Conservation (phyloP, 1,140 invertebrate species). For the Triops cancriformis region DNA sequence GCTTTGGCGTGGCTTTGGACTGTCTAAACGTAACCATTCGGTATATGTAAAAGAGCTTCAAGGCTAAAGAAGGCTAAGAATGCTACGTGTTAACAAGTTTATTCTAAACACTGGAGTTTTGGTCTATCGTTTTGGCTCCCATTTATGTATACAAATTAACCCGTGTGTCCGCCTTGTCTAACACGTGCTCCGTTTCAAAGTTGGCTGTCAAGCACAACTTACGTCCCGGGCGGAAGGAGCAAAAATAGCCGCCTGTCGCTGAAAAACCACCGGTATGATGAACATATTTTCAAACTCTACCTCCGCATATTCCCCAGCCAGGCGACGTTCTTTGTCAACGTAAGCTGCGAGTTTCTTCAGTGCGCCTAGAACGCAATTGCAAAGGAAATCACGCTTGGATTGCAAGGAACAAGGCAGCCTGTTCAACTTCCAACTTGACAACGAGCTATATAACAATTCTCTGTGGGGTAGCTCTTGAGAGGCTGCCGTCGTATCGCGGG, state of each 20-base stretch:
- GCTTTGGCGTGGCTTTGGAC: not conserved
- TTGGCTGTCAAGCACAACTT: not conserved
- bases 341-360: not conserved
- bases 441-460: not conserved
- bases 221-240: not conserved
- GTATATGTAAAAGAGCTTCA: no score
- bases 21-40: no score
- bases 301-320: not conserved
- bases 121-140: not conserved
- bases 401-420: not conserved
- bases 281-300: not conserved
- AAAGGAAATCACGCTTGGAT: not conserved
- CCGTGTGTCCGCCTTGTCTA: slow-evolving; percentile 12
- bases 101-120: not conserved
- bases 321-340: no score
- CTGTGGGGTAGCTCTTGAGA: not conserved
- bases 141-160: slow-evolving; percentile 3
- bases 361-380: not conserved
- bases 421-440: not conserved
- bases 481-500: not conserved
- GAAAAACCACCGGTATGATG: slow-evolving; percentile 1
- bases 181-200: slow-evolving; percentile 12
- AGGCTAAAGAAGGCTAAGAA: not conserved
- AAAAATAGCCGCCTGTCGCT: not conserved
- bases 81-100: slow-evolving; percentile 9